These are phyloP conservation scores for Procambarus clarkii DNA, from an alignment of 1,140 invertebrate species.

Conservation along the genomic window DNA sequence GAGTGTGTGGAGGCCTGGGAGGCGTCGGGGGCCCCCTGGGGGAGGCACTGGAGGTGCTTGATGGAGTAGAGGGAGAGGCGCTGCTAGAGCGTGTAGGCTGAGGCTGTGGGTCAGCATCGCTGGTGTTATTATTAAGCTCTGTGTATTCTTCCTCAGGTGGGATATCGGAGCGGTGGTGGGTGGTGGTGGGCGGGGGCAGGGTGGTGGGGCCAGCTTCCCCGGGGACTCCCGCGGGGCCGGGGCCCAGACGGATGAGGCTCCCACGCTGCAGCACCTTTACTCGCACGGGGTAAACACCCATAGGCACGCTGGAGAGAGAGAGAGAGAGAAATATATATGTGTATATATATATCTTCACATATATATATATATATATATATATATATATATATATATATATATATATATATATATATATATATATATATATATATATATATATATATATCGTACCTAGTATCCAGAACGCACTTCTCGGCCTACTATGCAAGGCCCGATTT, in stretches of 20 bases:
- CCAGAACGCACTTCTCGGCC: no score
- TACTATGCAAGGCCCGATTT: no score
- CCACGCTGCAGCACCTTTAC: conserved; percentile 58
- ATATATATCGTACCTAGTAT: no score
- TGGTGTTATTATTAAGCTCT: background rate
- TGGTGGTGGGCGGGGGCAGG: background rate
- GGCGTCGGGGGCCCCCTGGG: background rate
- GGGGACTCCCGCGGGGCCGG: background rate
- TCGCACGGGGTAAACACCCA: conserved; percentile 58
- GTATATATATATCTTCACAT: no score
- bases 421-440: no score
- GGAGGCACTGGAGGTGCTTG: background rate
- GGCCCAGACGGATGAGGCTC: conserved; percentile 16
- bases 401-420: no score
- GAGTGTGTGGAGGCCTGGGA: background rate
- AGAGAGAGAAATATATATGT: no score
- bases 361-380: no score
- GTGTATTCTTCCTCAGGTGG: conserved; percentile 59
- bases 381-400: no score
- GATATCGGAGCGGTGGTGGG: conserved; percentile 54
- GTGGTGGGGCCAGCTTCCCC: background rate
- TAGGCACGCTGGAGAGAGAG: conserved; percentile 37
- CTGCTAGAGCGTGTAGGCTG: background rate
- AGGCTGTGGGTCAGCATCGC: background rate
- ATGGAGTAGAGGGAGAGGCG: background rate